Base-by-base conservation (phyloP, 1,140 invertebrate species). In the Meteorus sp. region DNA sequence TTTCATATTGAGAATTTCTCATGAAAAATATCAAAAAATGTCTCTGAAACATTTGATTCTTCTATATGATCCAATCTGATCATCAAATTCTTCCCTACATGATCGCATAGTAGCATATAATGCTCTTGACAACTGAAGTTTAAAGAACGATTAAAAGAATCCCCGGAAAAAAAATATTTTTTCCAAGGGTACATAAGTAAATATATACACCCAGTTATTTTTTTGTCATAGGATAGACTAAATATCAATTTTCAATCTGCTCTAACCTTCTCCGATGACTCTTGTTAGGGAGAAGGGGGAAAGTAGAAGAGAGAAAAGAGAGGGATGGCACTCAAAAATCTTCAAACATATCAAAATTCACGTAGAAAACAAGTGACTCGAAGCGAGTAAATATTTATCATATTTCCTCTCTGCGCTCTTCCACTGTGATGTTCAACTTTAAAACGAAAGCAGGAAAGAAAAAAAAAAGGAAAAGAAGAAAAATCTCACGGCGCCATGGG, bases 341-440 rank as follows among this genome's bases (percentile, higher is more conserved):
- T 39, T 62, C 66, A 72, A 78, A 74, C 71, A 71, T 71, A 74
- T 73, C 70, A 54, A 63, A 68, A 72, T 71, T 70, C 72, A 68
- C 61, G 63, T 20, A 20, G 37, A 17, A 43, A 56, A 56, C 53
- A 60, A 63, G 57, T 59, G 57, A 44, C 53, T 44, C 7, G 53
- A 17, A 9, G 47, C 43, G 59, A 56, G 19, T 33, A 56, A 44
- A 52, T 31, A 52, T 52, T 52, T 52, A 31, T 22, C 29, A 22
- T 31, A 9, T 35, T 52, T 11, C n/a, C n/a, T n/a, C n/a, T n/a
- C n/a, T n/a, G n/a, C n/a, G n/a, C n/a, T n/a, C n/a, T n/a, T n/a
- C n/a, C n/a, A n/a, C n/a, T n/a, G n/a, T n/a, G n/a, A n/a, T n/a
- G n/a, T 52, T 23, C 1, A 13, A 6, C 15, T 19, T 19, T 13